Percentiles rank a stretch among this genome's conserved stretches.
phyloP scores from a whole-genome alignment of 2,113 vertebrate species.

The Sus scrofa region DNA sequence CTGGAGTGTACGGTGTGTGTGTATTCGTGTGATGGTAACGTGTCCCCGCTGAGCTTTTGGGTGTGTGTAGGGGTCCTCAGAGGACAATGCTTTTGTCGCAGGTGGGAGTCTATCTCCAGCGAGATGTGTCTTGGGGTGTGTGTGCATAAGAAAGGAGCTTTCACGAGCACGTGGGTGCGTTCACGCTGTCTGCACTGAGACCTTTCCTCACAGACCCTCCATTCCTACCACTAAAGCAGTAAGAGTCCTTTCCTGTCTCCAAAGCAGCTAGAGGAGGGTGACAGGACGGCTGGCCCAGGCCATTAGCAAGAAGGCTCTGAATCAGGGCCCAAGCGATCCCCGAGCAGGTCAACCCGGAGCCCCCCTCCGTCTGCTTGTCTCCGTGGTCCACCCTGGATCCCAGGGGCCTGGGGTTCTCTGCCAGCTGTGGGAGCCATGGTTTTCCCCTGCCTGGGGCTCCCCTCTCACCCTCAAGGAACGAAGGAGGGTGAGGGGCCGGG shows the following conservation, averaged over 20 bases:
- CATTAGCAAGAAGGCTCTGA: not conserved
- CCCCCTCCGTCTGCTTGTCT: not conserved
- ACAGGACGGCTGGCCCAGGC: not conserved
- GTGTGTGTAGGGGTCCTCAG: not conserved
- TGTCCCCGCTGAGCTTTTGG: not conserved
- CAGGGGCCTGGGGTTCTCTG: not conserved
- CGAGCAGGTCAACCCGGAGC: not conserved
- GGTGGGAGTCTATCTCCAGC: not conserved
- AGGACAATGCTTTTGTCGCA: not conserved
- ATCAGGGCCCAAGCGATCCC: not conserved
- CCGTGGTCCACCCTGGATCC: not conserved
- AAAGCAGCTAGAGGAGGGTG: not conserved
- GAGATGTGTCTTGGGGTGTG: not conserved
- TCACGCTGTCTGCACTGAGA: not conserved
- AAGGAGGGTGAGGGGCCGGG: constrained; percentile 56
- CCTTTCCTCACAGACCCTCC: not conserved
- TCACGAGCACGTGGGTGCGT: not conserved
- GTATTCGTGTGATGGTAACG: not conserved
- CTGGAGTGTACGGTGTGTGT: not conserved
- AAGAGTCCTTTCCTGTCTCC: not conserved
- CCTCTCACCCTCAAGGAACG: constrained; percentile 20
- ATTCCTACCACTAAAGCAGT: not conserved
- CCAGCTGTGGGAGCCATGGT: not conserved
- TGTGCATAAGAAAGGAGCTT: not conserved
- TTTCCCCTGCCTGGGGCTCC: constrained; percentile 11